Base-by-base conservation (phyloP, 1,140 invertebrate species). In the Drosophila melanica region DNA sequence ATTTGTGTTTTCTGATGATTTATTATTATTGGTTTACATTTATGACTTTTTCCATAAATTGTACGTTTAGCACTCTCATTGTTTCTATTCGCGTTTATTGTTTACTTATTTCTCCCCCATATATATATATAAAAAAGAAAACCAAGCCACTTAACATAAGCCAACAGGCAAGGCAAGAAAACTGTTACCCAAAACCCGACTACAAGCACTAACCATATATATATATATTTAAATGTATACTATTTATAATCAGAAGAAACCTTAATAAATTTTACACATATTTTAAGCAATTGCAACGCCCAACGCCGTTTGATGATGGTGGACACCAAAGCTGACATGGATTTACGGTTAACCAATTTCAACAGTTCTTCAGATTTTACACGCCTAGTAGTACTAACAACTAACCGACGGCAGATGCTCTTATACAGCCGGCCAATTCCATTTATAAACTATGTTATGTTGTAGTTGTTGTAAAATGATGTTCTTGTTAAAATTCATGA, bases 241-340 rank as follows among this genome's bases (percentile, higher is more conserved):
- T 71, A 60, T 54, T 67, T 60, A 48, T 73, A 67, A 66, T 60
- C 54, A 41, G 55, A 44, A 55, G 16, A 48, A 60, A 53, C 54
- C 16, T 35, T 67, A 73, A 73, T 73, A 73, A 73, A 73, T 23
- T 45, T n/a, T 67, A 68, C 23, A 27, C 14, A 60, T 67, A 64
- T 35, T 70, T 71, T 71, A 71, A 71, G 68, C 60, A 55, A 55
- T 48, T 27, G 35, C 67, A 70, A 33, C 35, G 60, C 59, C 59
- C 67, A 70, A 62, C 16, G 44, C 51, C 51, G 37, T 44, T 67
- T 67, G 64, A 58, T 58, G 64, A 57, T 67, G 54, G 44, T 67
- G 50, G 68, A 71, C 60, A 65, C 64, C 63, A 73, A 73, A 73
- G 70, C 64, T 68, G 71, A 51, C 55, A 54, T 73, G 64, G 55